Evolutionary conservation across 92 coral and sea anemone species (phyloP), one percentile per base, ranked within the genome.

Genomic region (Parazoanthus atlanticus): DNA sequence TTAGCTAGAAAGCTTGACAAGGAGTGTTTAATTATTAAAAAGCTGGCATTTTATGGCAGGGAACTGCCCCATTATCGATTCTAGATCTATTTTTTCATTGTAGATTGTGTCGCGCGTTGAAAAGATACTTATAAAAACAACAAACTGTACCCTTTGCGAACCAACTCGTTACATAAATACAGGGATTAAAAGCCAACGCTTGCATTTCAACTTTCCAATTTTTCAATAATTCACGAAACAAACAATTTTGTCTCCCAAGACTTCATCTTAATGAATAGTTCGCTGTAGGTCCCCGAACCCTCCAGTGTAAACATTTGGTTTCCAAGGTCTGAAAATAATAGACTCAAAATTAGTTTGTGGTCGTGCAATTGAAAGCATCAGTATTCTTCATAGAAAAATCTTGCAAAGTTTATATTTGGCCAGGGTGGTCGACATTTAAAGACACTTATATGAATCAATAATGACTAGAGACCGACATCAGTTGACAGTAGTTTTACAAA

Each of bases 11-110:
- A 76, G 91, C 93, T 90, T 92, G 89, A 81, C 81, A 88, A 71
- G 88, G 72, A 80, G 61, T 83, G 72, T 76, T 95, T 61, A 79
- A 95, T 93, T 58, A 90, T 95, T 95, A 23, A 95, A 93, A 76
- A 69, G 88, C 86, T 95, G 98, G 96, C 98, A 95, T 95, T 95
- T 95, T 95, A 95, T 93, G 98, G 96, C 94, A 92, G 49, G 80
- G 90, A 92, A 92, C 90, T 71, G 64, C 81, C 82, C 80, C 78
- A 82, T 82, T 82, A 82, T 82, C 58, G 52, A 21, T 47, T 83
- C 61, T 84, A 69, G n/a, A 29, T 29, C 78, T 67, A 41, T 46
- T 15, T 38, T 84, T 43, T 29, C 78, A 41, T 84, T 84, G 78
- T 70, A 28, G 41, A n/a, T 17, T 25, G 76, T 70, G 87, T n/a